Conservation (phyloP, 2,113 vertebrate genomes). For the Poicephalus meyeri region DNA sequence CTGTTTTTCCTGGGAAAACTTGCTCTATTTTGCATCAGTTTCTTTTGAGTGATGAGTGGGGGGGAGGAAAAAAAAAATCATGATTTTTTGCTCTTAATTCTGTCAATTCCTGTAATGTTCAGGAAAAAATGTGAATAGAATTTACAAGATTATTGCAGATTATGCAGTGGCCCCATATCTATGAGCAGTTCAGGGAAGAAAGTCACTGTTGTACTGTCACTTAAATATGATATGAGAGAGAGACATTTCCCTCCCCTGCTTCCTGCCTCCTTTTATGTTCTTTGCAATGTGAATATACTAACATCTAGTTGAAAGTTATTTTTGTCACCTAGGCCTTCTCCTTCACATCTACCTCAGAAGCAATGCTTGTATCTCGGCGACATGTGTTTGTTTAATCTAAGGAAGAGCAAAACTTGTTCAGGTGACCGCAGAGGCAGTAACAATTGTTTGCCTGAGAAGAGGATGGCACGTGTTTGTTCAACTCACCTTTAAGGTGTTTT, state of each 20-base stretch:
- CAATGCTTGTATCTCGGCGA: neutral
- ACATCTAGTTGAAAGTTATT: conserved; percentile 70
- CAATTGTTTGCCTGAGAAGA: neutral
- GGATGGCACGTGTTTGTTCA: neutral
- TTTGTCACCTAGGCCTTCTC: conserved; percentile 67
- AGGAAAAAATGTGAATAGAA: neutral
- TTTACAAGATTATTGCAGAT: conserved; percentile 36
- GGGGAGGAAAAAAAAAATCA: neutral
- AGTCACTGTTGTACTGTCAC: conserved; percentile 60
- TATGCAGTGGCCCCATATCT: conserved; percentile 41
- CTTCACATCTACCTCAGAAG: conserved; percentile 63
- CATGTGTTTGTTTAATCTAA: conserved; percentile 24
- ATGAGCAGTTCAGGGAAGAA: neutral
- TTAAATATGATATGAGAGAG: conserved; percentile 65
- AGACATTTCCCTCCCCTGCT: conserved; percentile 73
- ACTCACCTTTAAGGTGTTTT: neutral
- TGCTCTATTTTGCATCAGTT: conserved; percentile 39
- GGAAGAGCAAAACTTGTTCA: neutral
- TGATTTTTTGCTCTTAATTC: conserved; percentile 12
- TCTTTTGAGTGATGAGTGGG: conserved; percentile 4
- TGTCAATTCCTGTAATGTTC: conserved; percentile 19
- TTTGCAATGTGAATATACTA: conserved; percentile 65
- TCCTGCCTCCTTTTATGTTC: conserved; percentile 76
- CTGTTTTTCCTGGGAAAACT: conserved; percentile 32
- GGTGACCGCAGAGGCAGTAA: neutral